Evolutionary conservation across 2,113 vertebrate genomes (phyloP).

Genomic region (Erythrolamprus reginae): DNA sequence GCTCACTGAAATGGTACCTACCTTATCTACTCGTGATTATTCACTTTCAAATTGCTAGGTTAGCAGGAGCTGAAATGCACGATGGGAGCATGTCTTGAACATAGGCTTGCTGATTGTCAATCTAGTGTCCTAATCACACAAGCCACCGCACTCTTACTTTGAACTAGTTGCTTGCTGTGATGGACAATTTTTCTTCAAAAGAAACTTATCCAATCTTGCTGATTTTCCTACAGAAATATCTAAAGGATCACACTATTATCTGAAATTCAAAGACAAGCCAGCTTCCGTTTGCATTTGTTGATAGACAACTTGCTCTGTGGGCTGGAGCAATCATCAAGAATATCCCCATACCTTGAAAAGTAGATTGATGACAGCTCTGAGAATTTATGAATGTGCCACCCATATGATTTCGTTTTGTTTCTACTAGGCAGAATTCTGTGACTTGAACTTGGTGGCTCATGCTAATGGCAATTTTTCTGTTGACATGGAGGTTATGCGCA

Average conservation of each 20-base stretch:
- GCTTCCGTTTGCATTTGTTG: not conserved
- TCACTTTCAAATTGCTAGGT: too few relatives aligned
- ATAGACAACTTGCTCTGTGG: not conserved
- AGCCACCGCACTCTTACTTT: not conserved
- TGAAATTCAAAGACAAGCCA: not conserved
- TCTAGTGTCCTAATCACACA: not conserved
- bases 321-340: not conserved
- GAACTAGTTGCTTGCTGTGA: not conserved
- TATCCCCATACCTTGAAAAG: not conserved
- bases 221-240: not conserved
- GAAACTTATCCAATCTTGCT: not conserved
- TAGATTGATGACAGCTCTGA: not conserved
- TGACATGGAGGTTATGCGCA: constrained; percentile 80
- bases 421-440: constrained; percentile 84
- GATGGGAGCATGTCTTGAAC: not conserved
- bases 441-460: constrained; percentile 84
- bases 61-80: too few relatives aligned
- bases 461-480: constrained; percentile 80
- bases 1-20: not conserved
- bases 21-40: not conserved
- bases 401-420: not conserved
- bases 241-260: too few relatives aligned
- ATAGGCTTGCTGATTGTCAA: not conserved
- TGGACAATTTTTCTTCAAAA: not conserved
- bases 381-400: not conserved